Percentiles rank a stretch among this genome's conserved stretches.
These are phyloP conservation scores for Acanthiza pusilla DNA, from an alignment of 2,797 vertebrate species.

Conservation along the genomic window DNA sequence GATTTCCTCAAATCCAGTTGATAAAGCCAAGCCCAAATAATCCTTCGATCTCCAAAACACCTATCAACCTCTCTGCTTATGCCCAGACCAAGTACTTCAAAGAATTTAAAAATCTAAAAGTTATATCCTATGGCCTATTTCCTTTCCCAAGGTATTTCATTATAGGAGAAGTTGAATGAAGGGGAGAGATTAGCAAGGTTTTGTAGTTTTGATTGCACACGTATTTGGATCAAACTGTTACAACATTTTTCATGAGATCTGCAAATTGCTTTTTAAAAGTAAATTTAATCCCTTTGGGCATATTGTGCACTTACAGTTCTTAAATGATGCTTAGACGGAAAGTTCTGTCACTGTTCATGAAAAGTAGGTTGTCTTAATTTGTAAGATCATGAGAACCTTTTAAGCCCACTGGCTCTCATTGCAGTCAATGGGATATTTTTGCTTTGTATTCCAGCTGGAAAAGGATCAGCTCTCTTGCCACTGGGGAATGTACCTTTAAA, in stretches of 20 bases:
- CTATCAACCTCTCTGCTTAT: neutral
- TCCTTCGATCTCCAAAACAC: neutral
- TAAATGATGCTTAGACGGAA: neutral
- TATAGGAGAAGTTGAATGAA: neutral
- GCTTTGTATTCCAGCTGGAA: neutral
- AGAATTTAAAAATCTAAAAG: neutral
- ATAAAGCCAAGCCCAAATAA: neutral
- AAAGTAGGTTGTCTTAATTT: neutral
- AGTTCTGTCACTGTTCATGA: neutral
- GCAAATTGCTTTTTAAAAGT: neutral
- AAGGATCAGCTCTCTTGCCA: neutral
- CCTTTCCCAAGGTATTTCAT: neutral
- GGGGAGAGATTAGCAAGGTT: neutral
- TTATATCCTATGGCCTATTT: neutral
- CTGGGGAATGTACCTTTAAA: slow-evolving; percentile 16
- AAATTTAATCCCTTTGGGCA: neutral
- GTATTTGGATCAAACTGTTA: neutral
- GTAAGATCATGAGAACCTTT: neutral
- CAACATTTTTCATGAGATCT: neutral
- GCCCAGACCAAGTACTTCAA: neutral
- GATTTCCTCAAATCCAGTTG: neutral
- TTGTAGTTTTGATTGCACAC: neutral
- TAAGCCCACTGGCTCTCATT: neutral
- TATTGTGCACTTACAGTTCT: neutral
- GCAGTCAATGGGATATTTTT: neutral